Base-by-base conservation (phyloP, 53 echinoderm and acorn worm genomes). In the Mesocentrotus franciscanus region DNA sequence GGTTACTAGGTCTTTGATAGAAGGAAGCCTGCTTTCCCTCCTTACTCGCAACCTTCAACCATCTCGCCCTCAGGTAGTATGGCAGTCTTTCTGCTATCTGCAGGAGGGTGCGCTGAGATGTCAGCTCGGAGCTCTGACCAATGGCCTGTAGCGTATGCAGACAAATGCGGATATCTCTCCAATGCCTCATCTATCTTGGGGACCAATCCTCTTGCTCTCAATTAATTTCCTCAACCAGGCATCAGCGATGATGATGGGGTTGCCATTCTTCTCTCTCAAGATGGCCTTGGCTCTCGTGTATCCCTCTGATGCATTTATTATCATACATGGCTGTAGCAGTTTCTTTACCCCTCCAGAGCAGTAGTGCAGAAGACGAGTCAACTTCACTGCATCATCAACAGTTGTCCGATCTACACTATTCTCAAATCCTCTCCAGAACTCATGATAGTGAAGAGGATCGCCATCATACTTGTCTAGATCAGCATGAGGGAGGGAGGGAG, bases 201-300 rank as follows among this genome's bases (percentile, higher is more conserved):
- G 17, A 93, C 61, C 62, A 20, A 96, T 85, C 27, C 35, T 83
- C 8, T 78, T 71, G 26, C 95, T 94, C 70, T 94, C 72, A 9
- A 92, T 95, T 71, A 95, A 66, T 72, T 95, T 96, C 12, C 87
- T 26, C 5, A 96, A 78, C 96, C 96, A 96, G 33, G 85, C 49
- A 71, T 78, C 66, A 20, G 85, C 55, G n/a, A 93, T 96, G 36
- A 75, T 61, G 33, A 70, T 20, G 18, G 27, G 55, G 39, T 59
- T 95, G 42, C 96, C 96, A 87, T 84, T 85, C 33, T 85, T 49
- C n/a, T 85, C 96, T 71, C 85, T 49, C 20, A 96, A 36, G 57
- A 87, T 30, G 15, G 22, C 2, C 8, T 32, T 32, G 24, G 93
- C 96, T 49, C 90, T 96, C 17, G 4, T 29, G 68, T 96, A 93